Percentiles rank a stretch among this genome's conserved stretches.
phyloP scores from a whole-genome alignment of 2,888 invertebrate species.

The Eupithecia centaureata region DNA sequence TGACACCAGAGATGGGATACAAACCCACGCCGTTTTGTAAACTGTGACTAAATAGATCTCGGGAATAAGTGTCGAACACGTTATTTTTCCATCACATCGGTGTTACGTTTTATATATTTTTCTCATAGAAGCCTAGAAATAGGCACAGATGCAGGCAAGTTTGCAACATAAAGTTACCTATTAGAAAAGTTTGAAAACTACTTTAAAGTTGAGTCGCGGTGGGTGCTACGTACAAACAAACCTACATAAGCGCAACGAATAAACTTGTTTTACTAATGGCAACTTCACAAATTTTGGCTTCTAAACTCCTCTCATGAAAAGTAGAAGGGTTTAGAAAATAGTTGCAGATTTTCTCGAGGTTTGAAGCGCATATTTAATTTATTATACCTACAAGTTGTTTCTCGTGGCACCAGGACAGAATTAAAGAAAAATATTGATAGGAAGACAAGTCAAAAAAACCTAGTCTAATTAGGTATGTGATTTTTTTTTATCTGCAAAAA shows the following conservation, averaged over 20 bases:
- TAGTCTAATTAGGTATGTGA: too few species aligned
- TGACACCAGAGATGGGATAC: too few species aligned
- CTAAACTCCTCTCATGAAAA: background rate
- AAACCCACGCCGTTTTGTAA: too few species aligned
- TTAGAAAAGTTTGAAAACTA: constrained; percentile 18
- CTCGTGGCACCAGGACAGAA: background rate
- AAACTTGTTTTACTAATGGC: constrained; percentile 13
- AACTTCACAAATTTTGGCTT: background rate
- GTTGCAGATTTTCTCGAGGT: background rate
- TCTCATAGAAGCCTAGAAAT: background rate
- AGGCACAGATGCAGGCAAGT: constrained; percentile 24
- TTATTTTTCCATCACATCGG: background rate
- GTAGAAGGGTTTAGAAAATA: background rate
- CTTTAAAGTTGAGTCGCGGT: constrained; percentile 17
- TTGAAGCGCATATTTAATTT: background rate
- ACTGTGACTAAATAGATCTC: background rate
- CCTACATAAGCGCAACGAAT: constrained; percentile 7
- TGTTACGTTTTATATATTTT: constrained; percentile 2
- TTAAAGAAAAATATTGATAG: background rate
- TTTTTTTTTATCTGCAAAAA: too few species aligned
- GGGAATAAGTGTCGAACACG: background rate
- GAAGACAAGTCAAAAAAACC: background rate
- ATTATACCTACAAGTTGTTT: background rate
- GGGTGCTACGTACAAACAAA: constrained; percentile 10
- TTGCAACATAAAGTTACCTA: constrained; percentile 24